A percentile compares a stretch with the other conserved stretches of the same genome.
These are phyloP conservation scores for Drosophila repleta DNA, from an alignment of 1,140 invertebrate species.

Conservation along the genomic window DNA sequence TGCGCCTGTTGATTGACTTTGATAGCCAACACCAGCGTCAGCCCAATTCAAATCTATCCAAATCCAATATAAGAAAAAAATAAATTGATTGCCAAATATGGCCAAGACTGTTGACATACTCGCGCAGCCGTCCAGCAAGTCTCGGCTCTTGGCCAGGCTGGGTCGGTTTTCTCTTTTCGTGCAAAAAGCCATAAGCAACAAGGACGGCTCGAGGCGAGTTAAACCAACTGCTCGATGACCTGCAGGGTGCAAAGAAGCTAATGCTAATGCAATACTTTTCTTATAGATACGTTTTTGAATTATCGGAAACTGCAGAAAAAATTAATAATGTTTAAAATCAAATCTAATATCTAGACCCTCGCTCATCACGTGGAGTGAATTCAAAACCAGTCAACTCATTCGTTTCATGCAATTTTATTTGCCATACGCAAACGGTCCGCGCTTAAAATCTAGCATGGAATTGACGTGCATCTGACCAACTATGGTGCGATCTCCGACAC, in stretches of 20 bases:
- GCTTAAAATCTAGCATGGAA: constrained; percentile 30
- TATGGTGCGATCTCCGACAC: constrained; percentile 60
- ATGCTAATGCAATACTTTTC: too few species aligned
- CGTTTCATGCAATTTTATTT: constrained; percentile 51
- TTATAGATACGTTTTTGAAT: too few species aligned
- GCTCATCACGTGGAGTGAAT: background rate
- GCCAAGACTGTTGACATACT: constrained; percentile 35
- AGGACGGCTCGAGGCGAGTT: background rate
- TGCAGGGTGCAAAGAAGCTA: background rate
- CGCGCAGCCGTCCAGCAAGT: constrained; percentile 14
- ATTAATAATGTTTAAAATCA: too few species aligned
- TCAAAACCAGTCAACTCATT: constrained; percentile 49
- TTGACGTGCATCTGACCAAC: constrained; percentile 61
- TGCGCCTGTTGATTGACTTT: constrained; percentile 61
- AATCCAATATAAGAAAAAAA: constrained; percentile 14
- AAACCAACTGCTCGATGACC: background rate
- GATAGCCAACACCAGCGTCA: constrained; percentile 66
- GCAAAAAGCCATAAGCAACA: constrained; percentile 11
- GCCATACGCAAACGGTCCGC: constrained; percentile 28
- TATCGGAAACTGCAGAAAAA: too few species aligned
- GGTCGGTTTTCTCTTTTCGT: constrained; percentile 61
- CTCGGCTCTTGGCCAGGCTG: constrained; percentile 34
- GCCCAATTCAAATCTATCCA: constrained; percentile 59
- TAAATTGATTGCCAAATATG: constrained; percentile 54
- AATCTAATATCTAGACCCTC: too few species aligned